Conservation (phyloP, 2,797 vertebrate genomes). For the Simalia tracyae region DNA sequence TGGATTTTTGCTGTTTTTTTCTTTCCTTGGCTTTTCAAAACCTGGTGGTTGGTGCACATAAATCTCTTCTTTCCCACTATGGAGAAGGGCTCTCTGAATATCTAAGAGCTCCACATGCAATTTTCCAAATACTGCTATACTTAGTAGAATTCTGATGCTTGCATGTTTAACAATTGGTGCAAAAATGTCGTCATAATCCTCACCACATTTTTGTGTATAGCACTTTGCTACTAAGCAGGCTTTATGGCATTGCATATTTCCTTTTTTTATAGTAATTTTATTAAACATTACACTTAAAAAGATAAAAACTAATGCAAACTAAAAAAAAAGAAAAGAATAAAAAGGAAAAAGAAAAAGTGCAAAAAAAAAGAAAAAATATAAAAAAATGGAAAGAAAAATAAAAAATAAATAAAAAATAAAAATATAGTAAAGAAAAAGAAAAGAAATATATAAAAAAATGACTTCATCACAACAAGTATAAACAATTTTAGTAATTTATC, state of each 20-base stretch:
- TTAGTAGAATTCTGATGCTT: neutral
- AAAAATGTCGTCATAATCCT: neutral
- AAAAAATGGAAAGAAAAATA: too few relatives aligned
- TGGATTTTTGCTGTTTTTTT: neutral
- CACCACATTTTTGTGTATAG: neutral
- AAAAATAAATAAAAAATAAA: too few relatives aligned
- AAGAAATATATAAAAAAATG: too few relatives aligned
- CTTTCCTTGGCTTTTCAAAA: neutral
- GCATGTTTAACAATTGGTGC: neutral
- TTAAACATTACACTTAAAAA: too few relatives aligned
- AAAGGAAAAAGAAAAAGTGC: too few relatives aligned
- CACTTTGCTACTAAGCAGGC: neutral
- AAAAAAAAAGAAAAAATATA: too few relatives aligned
- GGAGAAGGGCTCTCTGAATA: neutral
- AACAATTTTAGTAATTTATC: too few relatives aligned
- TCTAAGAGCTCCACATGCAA: neutral
- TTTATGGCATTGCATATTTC: neutral
- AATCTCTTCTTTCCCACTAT: neutral
- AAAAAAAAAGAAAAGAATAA: too few relatives aligned
- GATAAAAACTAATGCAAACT: too few relatives aligned
- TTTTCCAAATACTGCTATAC: neutral
- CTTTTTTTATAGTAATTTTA: too few relatives aligned
- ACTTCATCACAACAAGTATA: too few relatives aligned
- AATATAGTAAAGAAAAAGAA: too few relatives aligned
- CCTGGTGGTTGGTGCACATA: neutral